phyloP scores from a whole-genome alignment of 1,140 invertebrate genomes.

The Magallana angulata region DNA sequence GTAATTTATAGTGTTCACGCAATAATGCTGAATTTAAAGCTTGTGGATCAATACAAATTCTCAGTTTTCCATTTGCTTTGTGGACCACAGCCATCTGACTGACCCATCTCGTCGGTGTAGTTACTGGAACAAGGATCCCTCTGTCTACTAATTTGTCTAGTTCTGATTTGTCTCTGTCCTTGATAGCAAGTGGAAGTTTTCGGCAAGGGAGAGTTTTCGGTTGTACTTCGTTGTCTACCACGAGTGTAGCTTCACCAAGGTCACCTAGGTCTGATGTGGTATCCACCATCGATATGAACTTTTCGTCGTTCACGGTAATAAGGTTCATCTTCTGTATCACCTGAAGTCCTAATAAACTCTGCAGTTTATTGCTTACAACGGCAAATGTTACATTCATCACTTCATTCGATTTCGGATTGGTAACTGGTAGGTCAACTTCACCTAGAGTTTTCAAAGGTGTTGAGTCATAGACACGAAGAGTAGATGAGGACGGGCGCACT shows the following conservation, averaged over 20 bases:
- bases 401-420: conserved; percentile 40
- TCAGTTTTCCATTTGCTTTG: conserved; percentile 44
- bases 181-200: conserved; percentile 43
- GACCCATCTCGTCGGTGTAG: conserved; percentile 44
- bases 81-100: conserved; percentile 49
- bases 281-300: conserved; percentile 35
- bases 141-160: conserved; percentile 30
- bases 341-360: conserved; percentile 41
- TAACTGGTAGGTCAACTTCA: conserved; percentile 41
- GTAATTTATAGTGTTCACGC: conserved; percentile 58
- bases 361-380: conserved; percentile 41
- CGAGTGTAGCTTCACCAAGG: conserved; percentile 45
- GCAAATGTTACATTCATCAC: not conserved
- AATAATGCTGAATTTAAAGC: conserved; percentile 17
- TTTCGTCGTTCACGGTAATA: conserved; percentile 39
- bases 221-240: conserved; percentile 5
- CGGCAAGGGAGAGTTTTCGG: conserved; percentile 41
- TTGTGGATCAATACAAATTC: too few relatives aligned
- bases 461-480: conserved; percentile 45
- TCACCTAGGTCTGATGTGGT: conserved; percentile 35
- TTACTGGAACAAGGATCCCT: conserved; percentile 46
- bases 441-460: conserved; percentile 47
- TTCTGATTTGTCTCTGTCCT: conserved; percentile 50
- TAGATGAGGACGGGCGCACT: conserved; percentile 16
- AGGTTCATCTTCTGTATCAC: conserved; percentile 24